These are phyloP conservation scores for Chalcis sispes DNA, from an alignment of 2,888 invertebrate species.

Conservation along the genomic window DNA sequence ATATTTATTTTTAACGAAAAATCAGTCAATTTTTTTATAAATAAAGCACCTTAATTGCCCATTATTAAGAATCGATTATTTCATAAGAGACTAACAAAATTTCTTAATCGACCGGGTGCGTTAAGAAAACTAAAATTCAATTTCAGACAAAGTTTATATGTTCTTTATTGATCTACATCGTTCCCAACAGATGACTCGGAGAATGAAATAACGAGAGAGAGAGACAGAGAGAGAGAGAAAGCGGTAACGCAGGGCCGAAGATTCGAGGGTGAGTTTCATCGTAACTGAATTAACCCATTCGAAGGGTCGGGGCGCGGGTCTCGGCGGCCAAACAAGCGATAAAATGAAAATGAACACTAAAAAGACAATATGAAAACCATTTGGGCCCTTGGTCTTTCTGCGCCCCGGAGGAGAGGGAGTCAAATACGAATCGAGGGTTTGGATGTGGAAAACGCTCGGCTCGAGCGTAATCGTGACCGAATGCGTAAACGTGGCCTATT, in stretches of 20 bases:
- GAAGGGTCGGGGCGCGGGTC: constrained; percentile 62
- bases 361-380: constrained; percentile 76
- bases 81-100: constrained; percentile 13
- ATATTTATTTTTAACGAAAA: no score
- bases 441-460: constrained; percentile 64
- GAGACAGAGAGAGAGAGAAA: constrained; percentile 9
- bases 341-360: constrained; percentile 75
- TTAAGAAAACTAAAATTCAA: constrained; percentile 47
- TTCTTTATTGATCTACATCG: constrained; percentile 58
- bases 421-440: constrained; percentile 8
- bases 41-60: constrained; percentile 9
- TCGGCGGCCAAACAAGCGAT: constrained; percentile 72
- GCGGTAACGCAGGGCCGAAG: constrained; percentile 4
- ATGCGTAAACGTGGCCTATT: constrained; percentile 75
- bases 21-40: not conserved
- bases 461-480: constrained; percentile 64
- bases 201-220: no score
- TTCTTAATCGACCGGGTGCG: constrained; percentile 16
- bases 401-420: constrained; percentile 59
- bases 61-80: constrained; percentile 3
- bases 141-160: constrained; percentile 41
- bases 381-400: constrained; percentile 62
- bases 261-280: constrained; percentile 44
- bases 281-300: constrained; percentile 68
- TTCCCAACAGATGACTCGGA: constrained; percentile 49